A percentile compares a stretch with the other conserved stretches of the same genome.
Conservation (phyloP, 2,113 vertebrate species). For the Natator depressus region DNA sequence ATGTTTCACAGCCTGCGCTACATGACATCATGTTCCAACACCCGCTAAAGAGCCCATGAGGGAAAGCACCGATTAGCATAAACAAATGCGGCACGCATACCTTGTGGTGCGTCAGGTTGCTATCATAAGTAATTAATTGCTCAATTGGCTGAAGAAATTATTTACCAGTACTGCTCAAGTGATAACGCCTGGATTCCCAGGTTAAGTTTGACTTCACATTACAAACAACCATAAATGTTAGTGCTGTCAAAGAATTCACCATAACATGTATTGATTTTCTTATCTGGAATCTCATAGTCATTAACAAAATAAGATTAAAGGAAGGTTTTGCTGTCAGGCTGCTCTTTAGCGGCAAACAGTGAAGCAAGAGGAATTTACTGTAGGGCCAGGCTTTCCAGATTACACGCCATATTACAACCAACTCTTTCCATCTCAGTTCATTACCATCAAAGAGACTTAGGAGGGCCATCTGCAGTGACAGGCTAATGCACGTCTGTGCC, state of each 20-base stretch:
- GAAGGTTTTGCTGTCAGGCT: neutral
- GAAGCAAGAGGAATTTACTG: neutral
- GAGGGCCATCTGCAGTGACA: neutral
- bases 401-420: neutral
- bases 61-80: neutral
- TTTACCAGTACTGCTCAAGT: rapidly evolving
- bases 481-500: rapidly evolving
- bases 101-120: neutral
- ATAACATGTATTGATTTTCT: neutral
- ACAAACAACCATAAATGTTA: neutral
- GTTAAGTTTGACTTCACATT: neutral
- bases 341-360: neutral
- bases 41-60: neutral
- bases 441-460: rapidly evolving
- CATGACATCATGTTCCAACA: neutral
- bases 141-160: slow-evolving; percentile 4
- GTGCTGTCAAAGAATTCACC: neutral
- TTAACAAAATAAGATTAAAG: neutral
- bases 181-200: slow-evolving; percentile 2
- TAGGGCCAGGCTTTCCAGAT: neutral
- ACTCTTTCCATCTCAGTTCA: neutral
- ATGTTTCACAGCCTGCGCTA: neutral
- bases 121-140: slow-evolving; percentile 21
- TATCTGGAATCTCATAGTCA: neutral
- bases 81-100: neutral